A percentile compares a stretch with the other conserved stretches of the same genome.
phyloP scores from a whole-genome alignment of 2,797 vertebrate species.

The Chiroxiphia lanceolata region DNA sequence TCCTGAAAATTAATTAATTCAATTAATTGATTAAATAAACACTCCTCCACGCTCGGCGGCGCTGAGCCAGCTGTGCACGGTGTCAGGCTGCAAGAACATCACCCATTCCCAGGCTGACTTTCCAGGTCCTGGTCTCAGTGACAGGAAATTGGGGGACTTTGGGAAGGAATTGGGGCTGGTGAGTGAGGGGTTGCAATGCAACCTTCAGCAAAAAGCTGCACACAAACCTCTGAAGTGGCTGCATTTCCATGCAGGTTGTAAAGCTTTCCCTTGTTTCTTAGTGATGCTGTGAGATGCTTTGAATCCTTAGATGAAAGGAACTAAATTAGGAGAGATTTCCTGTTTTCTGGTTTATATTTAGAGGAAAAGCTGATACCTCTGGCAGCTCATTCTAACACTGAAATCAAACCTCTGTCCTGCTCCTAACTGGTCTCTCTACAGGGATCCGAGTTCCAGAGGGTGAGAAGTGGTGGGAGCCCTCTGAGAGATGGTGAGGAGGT shows the following conservation, averaged over 20 bases:
- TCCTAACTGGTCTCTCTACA: neutral
- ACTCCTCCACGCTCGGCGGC: neutral
- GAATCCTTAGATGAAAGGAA: constrained; percentile 35
- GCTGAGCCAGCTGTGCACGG: neutral
- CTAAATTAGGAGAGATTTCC: constrained; percentile 57
- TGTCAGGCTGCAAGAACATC: neutral
- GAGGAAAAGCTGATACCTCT: neutral
- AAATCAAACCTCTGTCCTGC: neutral
- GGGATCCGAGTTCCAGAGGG: neutral
- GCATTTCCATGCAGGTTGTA: neutral
- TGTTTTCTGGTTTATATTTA: constrained; percentile 38
- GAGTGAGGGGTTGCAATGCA: neutral
- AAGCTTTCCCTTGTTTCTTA: neutral
- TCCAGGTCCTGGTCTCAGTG: neutral
- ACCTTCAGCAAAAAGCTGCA: neutral
- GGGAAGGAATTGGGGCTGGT: neutral
- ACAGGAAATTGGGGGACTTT: neutral
- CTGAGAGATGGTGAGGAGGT: rapidly evolving
- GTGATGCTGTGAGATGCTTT: constrained; percentile 9
- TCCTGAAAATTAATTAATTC: constrained; percentile 43
- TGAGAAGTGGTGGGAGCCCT: neutral
- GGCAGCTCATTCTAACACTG: neutral
- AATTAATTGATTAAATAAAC: constrained; percentile 50
- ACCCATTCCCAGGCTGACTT: neutral
- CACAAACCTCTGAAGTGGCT: neutral